Evolutionary conservation across 2,888 invertebrate genomes (phyloP).

Genomic region (Dryomyza anilis): DNA sequence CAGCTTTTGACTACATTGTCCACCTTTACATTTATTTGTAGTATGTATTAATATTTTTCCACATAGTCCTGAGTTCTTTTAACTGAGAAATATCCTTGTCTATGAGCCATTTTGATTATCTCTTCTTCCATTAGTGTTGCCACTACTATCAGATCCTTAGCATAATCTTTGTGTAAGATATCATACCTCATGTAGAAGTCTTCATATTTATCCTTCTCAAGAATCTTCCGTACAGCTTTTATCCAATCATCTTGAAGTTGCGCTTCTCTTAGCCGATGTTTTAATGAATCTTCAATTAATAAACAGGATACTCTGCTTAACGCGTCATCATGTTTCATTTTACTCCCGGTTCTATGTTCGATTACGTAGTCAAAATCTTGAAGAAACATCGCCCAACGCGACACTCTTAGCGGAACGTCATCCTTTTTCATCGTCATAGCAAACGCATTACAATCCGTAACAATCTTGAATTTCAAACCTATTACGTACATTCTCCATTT

Average conservation of each 20-base stretch:
- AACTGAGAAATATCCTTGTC: too few relatives aligned
- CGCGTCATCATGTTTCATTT: neutral
- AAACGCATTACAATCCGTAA: conserved; percentile 48
- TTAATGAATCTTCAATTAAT: neutral
- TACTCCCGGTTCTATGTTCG: neutral
- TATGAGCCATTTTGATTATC: conserved; percentile 50
- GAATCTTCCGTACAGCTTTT: conserved; percentile 25
- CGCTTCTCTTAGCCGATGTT: conserved; percentile 19
- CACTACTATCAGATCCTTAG: too few relatives aligned
- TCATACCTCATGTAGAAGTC: conserved; percentile 33
- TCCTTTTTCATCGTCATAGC: conserved; percentile 28
- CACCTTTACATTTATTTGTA: conserved; percentile 16
- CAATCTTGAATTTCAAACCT: conserved; percentile 43
- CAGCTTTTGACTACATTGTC: conserved; percentile 25
- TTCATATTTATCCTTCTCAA: conserved; percentile 25
- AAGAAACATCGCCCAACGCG: neutral
- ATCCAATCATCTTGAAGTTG: conserved; percentile 23
- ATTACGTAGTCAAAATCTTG: neutral
- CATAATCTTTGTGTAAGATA: too few relatives aligned
- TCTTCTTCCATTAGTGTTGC: conserved; percentile 48
- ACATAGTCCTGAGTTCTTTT: too few relatives aligned
- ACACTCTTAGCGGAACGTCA: neutral
- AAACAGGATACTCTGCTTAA: neutral
- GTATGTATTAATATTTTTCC: conserved; percentile 44
- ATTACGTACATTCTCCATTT: conserved; percentile 36